Conservation (phyloP, 2,113 vertebrate genomes). For the Jacana jacana region DNA sequence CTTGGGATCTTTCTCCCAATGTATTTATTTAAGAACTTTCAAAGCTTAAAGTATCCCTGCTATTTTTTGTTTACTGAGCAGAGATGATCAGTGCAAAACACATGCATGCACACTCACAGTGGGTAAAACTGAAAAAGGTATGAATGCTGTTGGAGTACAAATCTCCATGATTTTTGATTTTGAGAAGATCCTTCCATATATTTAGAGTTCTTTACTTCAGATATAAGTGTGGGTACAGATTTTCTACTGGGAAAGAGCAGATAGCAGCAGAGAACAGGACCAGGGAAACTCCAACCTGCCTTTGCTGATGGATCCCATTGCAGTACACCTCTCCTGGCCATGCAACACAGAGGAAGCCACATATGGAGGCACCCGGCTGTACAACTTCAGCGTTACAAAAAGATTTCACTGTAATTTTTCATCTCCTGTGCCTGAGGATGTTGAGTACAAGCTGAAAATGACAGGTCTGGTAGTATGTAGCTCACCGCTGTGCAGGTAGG, state of each 20-base stretch:
- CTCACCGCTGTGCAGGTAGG: not conserved
- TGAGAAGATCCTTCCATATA: not conserved
- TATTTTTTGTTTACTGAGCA: not conserved
- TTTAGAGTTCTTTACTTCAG: not conserved
- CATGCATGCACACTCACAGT: rapidly evolving
- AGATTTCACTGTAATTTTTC: not conserved
- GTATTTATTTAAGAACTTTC: not conserved
- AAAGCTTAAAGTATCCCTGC: not conserved
- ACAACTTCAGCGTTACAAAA: not conserved
- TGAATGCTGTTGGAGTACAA: not conserved
- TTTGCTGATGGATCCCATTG: not conserved
- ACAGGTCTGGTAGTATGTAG: not conserved
- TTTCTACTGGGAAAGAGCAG: not conserved
- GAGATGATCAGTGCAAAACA: not conserved
- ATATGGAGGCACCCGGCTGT: not conserved
- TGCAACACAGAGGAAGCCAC: not conserved
- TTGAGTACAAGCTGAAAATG: not conserved
- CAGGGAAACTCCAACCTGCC: not conserved
- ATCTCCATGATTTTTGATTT: not conserved
- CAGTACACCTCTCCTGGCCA: not conserved
- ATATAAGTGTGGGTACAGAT: not conserved
- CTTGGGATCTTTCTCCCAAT: not conserved
- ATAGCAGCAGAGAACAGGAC: not conserved
- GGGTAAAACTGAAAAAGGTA: not conserved
- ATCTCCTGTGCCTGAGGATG: not conserved